Evolutionary conservation across 37 sponge, comb jelly and placozoan species (phyloP).

Genomic region (Halichondria panicea): DNA sequence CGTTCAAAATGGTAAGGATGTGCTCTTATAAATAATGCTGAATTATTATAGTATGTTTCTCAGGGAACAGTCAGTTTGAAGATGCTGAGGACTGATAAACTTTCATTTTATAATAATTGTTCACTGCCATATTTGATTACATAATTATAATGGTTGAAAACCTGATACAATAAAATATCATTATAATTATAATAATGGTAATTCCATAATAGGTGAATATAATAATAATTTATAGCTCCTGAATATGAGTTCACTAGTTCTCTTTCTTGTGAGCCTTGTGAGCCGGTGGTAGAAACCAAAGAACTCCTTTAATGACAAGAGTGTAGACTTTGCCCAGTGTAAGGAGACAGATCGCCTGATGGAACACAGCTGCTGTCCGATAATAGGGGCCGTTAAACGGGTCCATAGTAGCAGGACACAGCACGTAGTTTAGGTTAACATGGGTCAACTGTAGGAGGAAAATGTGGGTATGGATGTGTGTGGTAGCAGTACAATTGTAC

Average conservation of each 20-base stretch:
- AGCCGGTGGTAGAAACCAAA: neutral
- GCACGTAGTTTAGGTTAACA: slow-evolving; percentile 85
- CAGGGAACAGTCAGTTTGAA: slow-evolving; percentile 54
- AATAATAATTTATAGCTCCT: no score
- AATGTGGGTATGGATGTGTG: neutral
- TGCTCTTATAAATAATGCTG: neutral
- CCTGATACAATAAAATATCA: neutral
- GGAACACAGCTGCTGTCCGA: slow-evolving; percentile 65
- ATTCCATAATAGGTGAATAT: neutral
- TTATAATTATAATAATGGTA: neutral
- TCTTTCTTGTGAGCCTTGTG: slow-evolving; percentile 9
- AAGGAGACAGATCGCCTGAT: slow-evolving; percentile 69
- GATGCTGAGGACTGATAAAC: slow-evolving; percentile 50
- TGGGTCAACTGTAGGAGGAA: slow-evolving; percentile 56
- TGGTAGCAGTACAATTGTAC: slow-evolving; percentile 8
- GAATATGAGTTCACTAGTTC: neutral
- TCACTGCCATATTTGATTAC: no score
- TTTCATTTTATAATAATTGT: no score
- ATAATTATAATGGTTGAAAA: no score
- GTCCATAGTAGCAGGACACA: slow-evolving; percentile 80
- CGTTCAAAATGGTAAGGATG: no score
- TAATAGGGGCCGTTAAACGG: slow-evolving; percentile 90
- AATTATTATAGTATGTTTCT: neutral
- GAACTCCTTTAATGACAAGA: slow-evolving; percentile 6
- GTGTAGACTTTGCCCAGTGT: slow-evolving; percentile 75